Evolutionary conservation across 2,888 invertebrate species (phyloP), one percentile per base, ranked within the genome.

Genomic region (Ellobium chinense): DNA sequence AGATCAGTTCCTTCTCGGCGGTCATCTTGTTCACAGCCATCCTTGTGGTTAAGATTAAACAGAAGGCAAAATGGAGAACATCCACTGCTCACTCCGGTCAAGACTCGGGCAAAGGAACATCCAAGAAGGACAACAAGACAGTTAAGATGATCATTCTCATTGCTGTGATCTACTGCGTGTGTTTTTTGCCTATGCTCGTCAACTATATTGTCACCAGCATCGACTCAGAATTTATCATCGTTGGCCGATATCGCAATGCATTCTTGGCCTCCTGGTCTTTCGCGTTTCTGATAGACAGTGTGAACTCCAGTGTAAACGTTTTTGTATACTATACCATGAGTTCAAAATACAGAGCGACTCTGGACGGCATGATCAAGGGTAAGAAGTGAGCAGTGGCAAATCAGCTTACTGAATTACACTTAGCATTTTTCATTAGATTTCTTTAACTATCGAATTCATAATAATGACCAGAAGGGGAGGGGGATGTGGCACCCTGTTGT

Each of bases 311-410:
- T 21, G 31, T 72, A 14, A 72, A 72, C 31, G 56, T 72, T 34
- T 56, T 72, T 58, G 58, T 72, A 2, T 72, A 72, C 12, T 72
- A 58, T n/a, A 56, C 1, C 27, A 72, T 72, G 72, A 72, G 72
- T n/a, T 29, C 72, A 1, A 72, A 72, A 14, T 72, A 56, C 34
- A 56, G 58, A 34, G 54, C 31, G 9, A 58, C 58, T 4, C 56
- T 72, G 18, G 27, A 46, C n/a, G 29, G 5, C 18, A 5, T 39
- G 3, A 27, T 68, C 46, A 46, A 14, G 24, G 4, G 7, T 21
- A 63, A 18, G 12, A 31, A 29, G 1, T 56, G 56, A 56, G 7
- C 14, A 12, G 14, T 46, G 7, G 21, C 18, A 56, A 12, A 56
- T 56, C n/a, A n/a, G n/a, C n/a, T n/a, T n/a, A n/a, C n/a, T n/a